phyloP scores from a whole-genome alignment of 2,888 invertebrate genomes.

The Drosophila pegasa region DNA sequence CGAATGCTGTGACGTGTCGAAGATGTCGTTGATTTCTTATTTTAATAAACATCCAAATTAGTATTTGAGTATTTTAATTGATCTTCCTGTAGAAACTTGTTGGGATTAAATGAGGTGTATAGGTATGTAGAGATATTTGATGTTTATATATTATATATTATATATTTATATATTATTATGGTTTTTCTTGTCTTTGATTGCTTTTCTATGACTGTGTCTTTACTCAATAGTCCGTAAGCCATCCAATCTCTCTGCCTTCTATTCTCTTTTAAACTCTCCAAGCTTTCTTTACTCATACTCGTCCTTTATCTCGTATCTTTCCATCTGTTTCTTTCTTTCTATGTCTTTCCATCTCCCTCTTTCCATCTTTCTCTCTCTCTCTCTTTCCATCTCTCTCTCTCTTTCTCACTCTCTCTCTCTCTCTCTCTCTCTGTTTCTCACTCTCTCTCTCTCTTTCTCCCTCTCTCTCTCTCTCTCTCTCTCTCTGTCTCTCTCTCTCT shows the following conservation, averaged over 20 bases:
- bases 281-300: neutral
- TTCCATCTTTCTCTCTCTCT: neutral
- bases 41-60: neutral
- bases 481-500: neutral
- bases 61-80: no score
- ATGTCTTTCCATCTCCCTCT: no score
- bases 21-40: constrained; percentile 13
- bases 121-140: no score
- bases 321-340: neutral
- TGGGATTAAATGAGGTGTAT: no score
- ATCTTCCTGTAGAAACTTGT: no score
- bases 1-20: constrained; percentile 53
- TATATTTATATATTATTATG: no score
- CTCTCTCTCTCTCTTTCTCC: neutral
- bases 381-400: neutral
- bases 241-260: no score
- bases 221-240: no score
- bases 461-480: neutral
- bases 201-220: no score
- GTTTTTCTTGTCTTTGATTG: no score
- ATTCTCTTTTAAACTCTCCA: no score
- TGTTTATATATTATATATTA: no score
- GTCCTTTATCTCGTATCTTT: neutral
- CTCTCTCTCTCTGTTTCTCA: neutral
- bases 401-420: neutral